These are phyloP conservation scores for Tenthredo notha DNA, from an alignment of 2,888 invertebrate species.

Conservation along the genomic window DNA sequence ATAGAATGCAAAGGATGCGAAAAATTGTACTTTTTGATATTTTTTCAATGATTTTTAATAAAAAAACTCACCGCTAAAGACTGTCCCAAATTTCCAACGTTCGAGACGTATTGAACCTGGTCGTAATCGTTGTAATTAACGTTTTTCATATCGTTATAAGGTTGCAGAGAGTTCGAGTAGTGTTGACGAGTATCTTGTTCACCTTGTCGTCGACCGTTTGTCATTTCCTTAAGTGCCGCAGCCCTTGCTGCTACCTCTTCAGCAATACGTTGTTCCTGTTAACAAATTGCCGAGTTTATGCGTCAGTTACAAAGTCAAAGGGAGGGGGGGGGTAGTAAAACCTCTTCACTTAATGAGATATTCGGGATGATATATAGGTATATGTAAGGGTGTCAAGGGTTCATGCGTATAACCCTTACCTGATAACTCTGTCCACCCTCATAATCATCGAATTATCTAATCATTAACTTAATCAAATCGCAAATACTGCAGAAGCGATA, in stretches of 20 bases:
- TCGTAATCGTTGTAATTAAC: constrained; percentile 65
- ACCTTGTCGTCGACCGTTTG: constrained; percentile 73
- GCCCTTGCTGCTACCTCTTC: constrained; percentile 86
- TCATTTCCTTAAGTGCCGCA: constrained; percentile 83
- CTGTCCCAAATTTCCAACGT: constrained; percentile 66
- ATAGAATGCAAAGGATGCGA: no score
- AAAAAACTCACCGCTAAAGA: constrained; percentile 67
- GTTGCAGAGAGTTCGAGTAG: constrained; percentile 65
- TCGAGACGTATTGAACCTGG: constrained; percentile 66
- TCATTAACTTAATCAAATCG: neutral
- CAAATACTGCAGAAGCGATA: no score
- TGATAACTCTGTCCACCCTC: neutral
- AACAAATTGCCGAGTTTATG: neutral
- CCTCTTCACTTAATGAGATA: neutral
- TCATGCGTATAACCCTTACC: neutral
- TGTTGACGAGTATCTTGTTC: constrained; percentile 64
- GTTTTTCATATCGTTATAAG: constrained; percentile 64
- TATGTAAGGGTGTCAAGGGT: neutral
- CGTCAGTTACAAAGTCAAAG: neutral
- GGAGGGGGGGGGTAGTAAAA: no score
- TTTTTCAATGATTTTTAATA: no score
- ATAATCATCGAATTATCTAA: neutral
- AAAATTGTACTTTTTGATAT: no score
- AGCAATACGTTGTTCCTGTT: constrained; percentile 85
- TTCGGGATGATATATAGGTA: neutral